These are phyloP conservation scores for Leucophenga maculata DNA, from an alignment of 2,888 invertebrate genomes.

Conservation along the genomic window DNA sequence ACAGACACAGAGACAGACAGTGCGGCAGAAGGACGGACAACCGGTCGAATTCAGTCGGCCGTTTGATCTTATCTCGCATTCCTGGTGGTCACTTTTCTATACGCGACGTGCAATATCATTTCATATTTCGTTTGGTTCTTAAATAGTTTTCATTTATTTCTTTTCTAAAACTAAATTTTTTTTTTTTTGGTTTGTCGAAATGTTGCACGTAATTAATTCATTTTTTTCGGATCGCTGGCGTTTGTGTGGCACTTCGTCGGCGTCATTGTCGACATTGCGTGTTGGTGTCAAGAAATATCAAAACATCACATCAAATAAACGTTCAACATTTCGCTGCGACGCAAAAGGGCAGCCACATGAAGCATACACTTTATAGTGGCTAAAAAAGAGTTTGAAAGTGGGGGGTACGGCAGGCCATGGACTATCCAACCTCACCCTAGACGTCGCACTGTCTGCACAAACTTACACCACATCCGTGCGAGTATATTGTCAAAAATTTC, in stretches of 20 bases:
- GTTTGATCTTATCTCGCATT: slow-evolving; percentile 66
- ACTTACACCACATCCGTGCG: slow-evolving; percentile 49
- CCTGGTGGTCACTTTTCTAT: slow-evolving; percentile 69
- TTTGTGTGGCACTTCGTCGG: slow-evolving; percentile 39
- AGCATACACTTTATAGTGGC: not conserved
- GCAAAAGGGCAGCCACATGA: slow-evolving; percentile 19
- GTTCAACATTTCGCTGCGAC: slow-evolving; percentile 48
- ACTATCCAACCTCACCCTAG: slow-evolving; percentile 27
- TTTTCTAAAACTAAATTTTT: slow-evolving; percentile 13
- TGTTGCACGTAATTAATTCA: slow-evolving; percentile 69
- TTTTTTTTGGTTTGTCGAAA: slow-evolving; percentile 51
- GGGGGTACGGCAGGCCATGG: slow-evolving; percentile 14
- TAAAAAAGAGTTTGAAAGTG: too few relatives aligned
- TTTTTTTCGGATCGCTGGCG: slow-evolving; percentile 46
- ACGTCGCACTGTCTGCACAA: slow-evolving; percentile 29
- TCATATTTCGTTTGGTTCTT: slow-evolving; percentile 44
- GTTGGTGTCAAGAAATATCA: slow-evolving; percentile 72
- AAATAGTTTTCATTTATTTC: slow-evolving; percentile 54
- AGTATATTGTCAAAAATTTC: slow-evolving; percentile 20
- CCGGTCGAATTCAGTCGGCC: slow-evolving; percentile 44
- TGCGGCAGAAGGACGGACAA: slow-evolving; percentile 46
- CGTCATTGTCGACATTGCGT: slow-evolving; percentile 59
- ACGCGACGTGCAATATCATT: slow-evolving; percentile 59
- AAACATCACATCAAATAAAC: slow-evolving; percentile 73
- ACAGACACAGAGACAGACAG: slow-evolving; percentile 29